Conservation (phyloP, 2,888 invertebrate genomes). For the Ophion costatus region DNA sequence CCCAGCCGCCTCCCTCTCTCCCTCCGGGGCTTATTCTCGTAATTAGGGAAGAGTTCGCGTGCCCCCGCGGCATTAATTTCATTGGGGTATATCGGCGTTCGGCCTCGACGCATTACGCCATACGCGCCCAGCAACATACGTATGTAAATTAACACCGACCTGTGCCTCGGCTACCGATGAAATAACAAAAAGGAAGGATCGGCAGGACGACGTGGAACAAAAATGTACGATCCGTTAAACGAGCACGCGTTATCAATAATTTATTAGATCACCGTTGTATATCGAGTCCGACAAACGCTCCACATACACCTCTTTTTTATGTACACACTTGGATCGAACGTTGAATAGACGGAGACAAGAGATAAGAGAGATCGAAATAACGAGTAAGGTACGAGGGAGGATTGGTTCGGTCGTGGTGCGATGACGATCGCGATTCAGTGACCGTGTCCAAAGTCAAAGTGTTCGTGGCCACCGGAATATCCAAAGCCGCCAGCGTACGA, state of each 20-base stretch:
- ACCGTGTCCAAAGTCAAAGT: slow-evolving; percentile 66
- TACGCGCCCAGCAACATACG: neutral
- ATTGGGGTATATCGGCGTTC: slow-evolving; percentile 42
- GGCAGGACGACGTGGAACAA: neutral
- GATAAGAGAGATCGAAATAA: neutral
- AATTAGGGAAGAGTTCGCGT: slow-evolving; percentile 51
- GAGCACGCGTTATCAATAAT: slow-evolving; percentile 47
- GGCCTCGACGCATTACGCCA: neutral
- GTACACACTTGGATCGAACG: slow-evolving; percentile 48
- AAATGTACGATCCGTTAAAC: neutral
- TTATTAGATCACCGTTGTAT: slow-evolving; percentile 53
- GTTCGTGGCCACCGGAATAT: slow-evolving; percentile 67
- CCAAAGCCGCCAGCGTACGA: slow-evolving; percentile 69
- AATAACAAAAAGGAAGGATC: neutral
- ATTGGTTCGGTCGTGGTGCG: neutral
- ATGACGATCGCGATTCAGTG: neutral
- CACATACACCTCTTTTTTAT: slow-evolving; percentile 37
- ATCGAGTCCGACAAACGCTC: slow-evolving; percentile 26
- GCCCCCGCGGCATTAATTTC: slow-evolving; percentile 49
- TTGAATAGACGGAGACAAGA: slow-evolving; percentile 10
- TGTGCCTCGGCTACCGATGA: neutral
- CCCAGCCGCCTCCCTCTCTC: neutral
- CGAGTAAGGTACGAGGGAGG: neutral
- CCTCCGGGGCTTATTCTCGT: slow-evolving; percentile 35
- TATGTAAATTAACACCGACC: neutral